Conservation (phyloP, 2,888 invertebrate genomes). For the Lithophane ornitopus region DNA sequence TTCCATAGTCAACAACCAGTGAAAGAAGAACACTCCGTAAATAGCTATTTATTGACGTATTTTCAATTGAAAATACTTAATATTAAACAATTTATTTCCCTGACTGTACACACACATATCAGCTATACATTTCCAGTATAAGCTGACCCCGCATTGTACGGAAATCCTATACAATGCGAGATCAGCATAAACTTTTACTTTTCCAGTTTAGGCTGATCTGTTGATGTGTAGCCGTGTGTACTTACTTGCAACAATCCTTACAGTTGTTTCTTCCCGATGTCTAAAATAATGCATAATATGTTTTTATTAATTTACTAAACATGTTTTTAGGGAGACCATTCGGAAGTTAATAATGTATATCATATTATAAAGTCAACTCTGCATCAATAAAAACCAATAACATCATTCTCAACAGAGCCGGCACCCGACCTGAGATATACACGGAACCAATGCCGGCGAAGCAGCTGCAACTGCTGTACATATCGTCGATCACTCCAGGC, state of each 20-base stretch:
- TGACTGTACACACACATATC: too few species aligned
- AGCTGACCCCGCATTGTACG: too few species aligned
- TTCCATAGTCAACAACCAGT: not conserved
- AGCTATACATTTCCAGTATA: too few species aligned
- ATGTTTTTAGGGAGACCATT: too few species aligned
- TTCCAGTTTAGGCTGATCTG: too few species aligned
- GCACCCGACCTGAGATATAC: slow-evolving; percentile 91
- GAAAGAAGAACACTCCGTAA: not conserved
- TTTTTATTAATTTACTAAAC: not conserved
- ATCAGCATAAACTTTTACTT: too few species aligned
- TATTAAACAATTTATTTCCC: not conserved
- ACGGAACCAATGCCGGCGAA: slow-evolving; percentile 92
- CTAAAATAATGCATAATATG: not conserved
- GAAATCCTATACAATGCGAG: too few species aligned
- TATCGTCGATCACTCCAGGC: slow-evolving; percentile 93
- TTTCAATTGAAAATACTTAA: not conserved
- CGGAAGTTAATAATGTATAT: not conserved
- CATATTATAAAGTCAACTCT: not conserved
- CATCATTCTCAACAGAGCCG: slow-evolving; percentile 74
- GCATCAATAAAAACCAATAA: slow-evolving; percentile 25
- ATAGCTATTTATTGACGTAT: not conserved
- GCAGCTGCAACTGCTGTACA: slow-evolving; percentile 93
- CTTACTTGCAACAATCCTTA: not conserved
- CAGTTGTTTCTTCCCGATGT: not conserved
- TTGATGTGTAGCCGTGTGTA: too few species aligned